Evolutionary conservation across 2,797 vertebrate species (phyloP), one percentile per base, ranked within the genome.

Genomic region (Uromys caudimaculatus): DNA sequence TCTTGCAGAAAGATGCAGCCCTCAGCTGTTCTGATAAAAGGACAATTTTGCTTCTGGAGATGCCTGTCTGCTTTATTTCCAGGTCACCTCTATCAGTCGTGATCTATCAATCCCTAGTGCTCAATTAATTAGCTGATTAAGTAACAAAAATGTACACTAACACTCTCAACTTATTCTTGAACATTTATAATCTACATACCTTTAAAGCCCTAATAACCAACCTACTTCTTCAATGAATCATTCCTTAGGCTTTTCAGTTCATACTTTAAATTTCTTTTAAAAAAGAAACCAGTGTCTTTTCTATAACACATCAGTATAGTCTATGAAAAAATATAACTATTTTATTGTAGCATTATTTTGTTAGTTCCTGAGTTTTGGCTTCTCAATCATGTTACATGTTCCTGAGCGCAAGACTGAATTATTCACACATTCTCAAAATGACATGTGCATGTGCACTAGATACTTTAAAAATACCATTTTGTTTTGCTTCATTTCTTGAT

Each of bases 401-500:
- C 54, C 54, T 90, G 17, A 81, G 11, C 64, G 6, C 69, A 90
- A 88, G 44, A 90, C 32, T 87, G 17, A 56, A 56, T 60, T 50
- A 86, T 96, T 69, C 58, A 81, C 54, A 86, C 77, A 21, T 56
- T 47, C 35, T 89, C 83, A 91, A 94, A 86, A 92, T 60, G 19
- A 17, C 78, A 93, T 29, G 32, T 9, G 71, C 44, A 41, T 27
- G 38, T 38, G 3, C 17, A 71, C 85, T 54, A 83, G 50, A 83
- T 92, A 91, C 44, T 95, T 96, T 89, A 6, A 78, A 92, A 95
- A 79, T n/a, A 94, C 10, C 54, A 64, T 67, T 90, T 78, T 89
- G 44, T 67, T 79, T 97, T 88, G 64, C 5, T 58, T 95, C 35
- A 91, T 58, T 91, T 89, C 76, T 52, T 73, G 81, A 85, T 78